phyloP scores from a whole-genome alignment of 2,113 vertebrate genomes.

The Neodontobutis hainanensis region DNA sequence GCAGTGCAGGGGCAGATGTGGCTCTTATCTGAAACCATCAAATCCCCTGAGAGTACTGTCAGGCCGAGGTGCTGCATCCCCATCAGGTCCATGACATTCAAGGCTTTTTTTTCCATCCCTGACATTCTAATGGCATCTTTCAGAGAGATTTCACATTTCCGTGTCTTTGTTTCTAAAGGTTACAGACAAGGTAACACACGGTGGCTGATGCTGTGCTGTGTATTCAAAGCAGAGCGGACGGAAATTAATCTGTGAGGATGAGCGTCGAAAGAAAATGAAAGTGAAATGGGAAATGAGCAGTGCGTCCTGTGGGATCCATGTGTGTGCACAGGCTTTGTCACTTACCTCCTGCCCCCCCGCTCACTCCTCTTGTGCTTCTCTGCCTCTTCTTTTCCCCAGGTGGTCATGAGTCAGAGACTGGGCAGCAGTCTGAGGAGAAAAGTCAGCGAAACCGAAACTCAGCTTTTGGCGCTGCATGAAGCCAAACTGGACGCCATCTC shows the following conservation, averaged over 20 bases:
- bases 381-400: conserved; percentile 75
- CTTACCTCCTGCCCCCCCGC: conserved; percentile 25
- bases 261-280: conserved; percentile 40
- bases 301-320: conserved; percentile 62
- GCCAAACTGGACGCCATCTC: conserved; percentile 87
- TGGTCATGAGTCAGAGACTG: conserved; percentile 85
- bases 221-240: conserved; percentile 41
- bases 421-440: conserved; percentile 84
- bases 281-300: conserved; percentile 55
- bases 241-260: not conserved
- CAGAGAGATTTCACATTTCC: conserved; percentile 66
- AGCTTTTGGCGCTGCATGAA: conserved; percentile 85
- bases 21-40: conserved; percentile 56
- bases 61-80: conserved; percentile 38
- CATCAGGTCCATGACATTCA: conserved; percentile 61
- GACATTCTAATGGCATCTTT: conserved; percentile 66
- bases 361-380: conserved; percentile 14
- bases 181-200: conserved; percentile 50
- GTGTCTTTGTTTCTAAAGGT: conserved; percentile 63
- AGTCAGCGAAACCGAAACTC: conserved; percentile 86
- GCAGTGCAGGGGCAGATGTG: conserved; percentile 44
- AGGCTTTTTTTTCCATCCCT: conserved; percentile 42
- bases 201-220: conserved; percentile 33
- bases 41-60: conserved; percentile 38
- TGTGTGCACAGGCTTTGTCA: conserved; percentile 61